Conservation (phyloP, 1,140 invertebrate species). For the Holcopasites calliopsidis region DNA sequence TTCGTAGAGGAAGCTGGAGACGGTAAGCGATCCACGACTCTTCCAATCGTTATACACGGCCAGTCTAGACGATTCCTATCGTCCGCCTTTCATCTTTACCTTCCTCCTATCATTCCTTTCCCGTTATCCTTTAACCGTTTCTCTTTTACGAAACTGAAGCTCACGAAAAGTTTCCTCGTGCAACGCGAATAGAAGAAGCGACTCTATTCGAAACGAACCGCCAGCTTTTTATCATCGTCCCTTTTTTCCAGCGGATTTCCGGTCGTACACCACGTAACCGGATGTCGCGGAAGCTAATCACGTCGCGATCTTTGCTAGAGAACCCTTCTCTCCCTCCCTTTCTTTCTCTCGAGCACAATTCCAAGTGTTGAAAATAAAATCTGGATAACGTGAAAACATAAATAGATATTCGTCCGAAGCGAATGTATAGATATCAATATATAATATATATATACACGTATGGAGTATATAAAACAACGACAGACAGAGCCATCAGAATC, state of each 20-base stretch:
- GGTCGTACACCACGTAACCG: neutral
- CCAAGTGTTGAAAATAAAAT: constrained; percentile 27
- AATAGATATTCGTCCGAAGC: constrained; percentile 21
- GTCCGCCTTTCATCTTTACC: neutral
- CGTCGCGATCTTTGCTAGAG: neutral
- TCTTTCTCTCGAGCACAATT: constrained; percentile 22
- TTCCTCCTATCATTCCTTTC: neutral
- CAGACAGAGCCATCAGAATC: constrained; percentile 19
- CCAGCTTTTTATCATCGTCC: neutral
- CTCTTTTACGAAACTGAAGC: neutral
- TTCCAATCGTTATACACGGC: neutral
- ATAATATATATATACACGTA: constrained; percentile 14
- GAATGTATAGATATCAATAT: constrained; percentile 14
- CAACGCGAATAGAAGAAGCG: constrained; percentile 9
- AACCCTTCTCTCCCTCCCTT: neutral
- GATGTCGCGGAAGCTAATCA: neutral
- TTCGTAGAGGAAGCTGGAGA: neutral
- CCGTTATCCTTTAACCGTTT: neutral
- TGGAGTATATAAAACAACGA: constrained; percentile 29
- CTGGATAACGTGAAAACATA: constrained; percentile 8
- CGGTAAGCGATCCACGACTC: constrained; percentile 1
- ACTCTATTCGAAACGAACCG: neutral
- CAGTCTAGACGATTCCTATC: neutral
- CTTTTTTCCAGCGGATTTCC: neutral
- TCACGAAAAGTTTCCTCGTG: constrained; percentile 28